Percentiles rank a stretch among this genome's conserved stretches.
Conservation (phyloP, 2,888 invertebrate genomes). For the Phortica magna region DNA sequence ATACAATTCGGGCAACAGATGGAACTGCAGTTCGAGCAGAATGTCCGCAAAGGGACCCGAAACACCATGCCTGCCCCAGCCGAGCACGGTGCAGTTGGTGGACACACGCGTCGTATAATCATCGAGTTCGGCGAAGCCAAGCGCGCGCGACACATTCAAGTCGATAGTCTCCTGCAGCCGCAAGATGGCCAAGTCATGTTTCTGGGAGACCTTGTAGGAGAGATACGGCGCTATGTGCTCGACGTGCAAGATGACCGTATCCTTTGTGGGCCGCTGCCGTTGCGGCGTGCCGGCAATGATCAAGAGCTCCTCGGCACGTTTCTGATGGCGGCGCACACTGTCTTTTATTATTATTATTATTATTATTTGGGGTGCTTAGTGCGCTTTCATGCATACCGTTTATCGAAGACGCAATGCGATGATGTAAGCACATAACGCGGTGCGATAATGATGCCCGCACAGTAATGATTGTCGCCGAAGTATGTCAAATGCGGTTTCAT, state of each 20-base stretch:
- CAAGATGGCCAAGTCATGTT: background rate
- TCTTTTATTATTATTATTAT: background rate
- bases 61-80: slow-evolving; percentile 21
- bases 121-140: slow-evolving; percentile 31
- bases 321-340: background rate
- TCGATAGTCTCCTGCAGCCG: slow-evolving; percentile 17
- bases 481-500: slow-evolving; percentile 20
- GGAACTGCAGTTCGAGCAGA: slow-evolving; percentile 11
- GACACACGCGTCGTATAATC: background rate
- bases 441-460: slow-evolving; percentile 35
- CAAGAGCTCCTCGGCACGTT: slow-evolving; percentile 19
- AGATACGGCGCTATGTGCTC: slow-evolving; percentile 16
- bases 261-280: slow-evolving; percentile 27
- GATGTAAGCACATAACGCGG: slow-evolving; percentile 36
- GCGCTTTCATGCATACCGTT: background rate
- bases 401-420: slow-evolving; percentile 38
- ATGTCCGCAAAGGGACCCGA: slow-evolving; percentile 18
- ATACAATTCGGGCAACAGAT: background rate
- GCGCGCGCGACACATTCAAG: slow-evolving; percentile 22
- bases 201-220: background rate
- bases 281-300: slow-evolving; percentile 36
- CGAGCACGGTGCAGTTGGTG: slow-evolving; percentile 25
- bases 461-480: slow-evolving; percentile 45
- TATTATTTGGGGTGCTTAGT: background rate
- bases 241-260: slow-evolving; percentile 24